Conservation (phyloP, 2,888 invertebrate genomes). For the Tinea semifulvella region DNA sequence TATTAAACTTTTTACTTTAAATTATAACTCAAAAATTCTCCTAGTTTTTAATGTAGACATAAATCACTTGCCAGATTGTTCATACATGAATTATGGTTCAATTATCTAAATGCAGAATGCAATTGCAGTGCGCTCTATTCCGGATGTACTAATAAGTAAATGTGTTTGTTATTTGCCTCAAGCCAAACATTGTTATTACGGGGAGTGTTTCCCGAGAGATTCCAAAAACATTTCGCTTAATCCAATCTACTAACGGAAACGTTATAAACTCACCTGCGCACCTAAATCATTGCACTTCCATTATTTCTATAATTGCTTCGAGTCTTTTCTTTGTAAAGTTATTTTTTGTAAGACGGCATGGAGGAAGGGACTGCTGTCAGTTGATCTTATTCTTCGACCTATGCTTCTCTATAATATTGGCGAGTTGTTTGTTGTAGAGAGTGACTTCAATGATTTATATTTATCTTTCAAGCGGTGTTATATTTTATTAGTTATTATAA, state of each 20-base stretch:
- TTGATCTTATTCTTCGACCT: too few species aligned
- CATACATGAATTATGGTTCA: conserved; percentile 13
- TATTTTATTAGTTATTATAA: too few species aligned
- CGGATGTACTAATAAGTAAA: conserved; percentile 12
- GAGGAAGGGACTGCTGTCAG: too few species aligned
- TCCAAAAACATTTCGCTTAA: conserved; percentile 5
- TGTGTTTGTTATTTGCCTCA: conserved; percentile 14
- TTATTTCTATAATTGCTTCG: not conserved
- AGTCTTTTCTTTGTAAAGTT: too few species aligned
- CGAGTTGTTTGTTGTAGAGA: too few species aligned
- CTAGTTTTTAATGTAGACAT: conserved; percentile 2
- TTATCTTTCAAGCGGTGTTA: too few species aligned
- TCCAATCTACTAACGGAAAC: conserved; percentile 5
- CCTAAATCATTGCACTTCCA: not conserved
- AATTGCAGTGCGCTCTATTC: conserved; percentile 11
- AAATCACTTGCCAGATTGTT: conserved; percentile 4
- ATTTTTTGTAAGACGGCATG: too few species aligned
- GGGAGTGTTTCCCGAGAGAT: conserved; percentile 12
- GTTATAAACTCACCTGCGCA: conserved; percentile 5
- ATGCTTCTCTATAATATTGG: too few species aligned
- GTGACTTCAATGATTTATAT: too few species aligned
- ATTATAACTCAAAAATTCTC: too few species aligned
- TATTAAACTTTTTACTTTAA: too few species aligned
- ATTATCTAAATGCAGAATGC: conserved; percentile 16
- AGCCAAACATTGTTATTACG: conserved; percentile 14